Percentiles rank a stretch among this genome's conserved stretches.
Conservation (phyloP, 53 echinoderm and acorn worm genomes). For the Luidia sarsii region DNA sequence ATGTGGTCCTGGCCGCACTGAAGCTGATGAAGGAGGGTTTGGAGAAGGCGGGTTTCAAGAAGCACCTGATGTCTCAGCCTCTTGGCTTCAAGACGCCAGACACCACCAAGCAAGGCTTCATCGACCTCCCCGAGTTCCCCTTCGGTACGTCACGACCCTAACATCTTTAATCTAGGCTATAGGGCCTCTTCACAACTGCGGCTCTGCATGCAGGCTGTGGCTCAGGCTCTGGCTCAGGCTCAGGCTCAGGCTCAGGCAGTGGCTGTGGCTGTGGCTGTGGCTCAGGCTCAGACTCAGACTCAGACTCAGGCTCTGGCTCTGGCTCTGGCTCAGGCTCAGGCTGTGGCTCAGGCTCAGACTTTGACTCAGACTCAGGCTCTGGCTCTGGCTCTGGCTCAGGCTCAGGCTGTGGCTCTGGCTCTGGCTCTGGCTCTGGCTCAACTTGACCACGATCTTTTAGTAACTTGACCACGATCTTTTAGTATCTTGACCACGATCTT, state of each 20-base stretch:
- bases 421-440: conserved; percentile 14
- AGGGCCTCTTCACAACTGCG: no score
- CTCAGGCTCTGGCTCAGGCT: conserved; percentile 10
- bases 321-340: conserved; percentile 21
- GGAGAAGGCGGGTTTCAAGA: conserved; percentile 69
- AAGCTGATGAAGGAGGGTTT: conserved; percentile 85
- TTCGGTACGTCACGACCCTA: conserved; percentile 77
- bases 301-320: neutral
- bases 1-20: conserved; percentile 51
- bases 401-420: conserved; percentile 14
- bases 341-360: conserved; percentile 12
- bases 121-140: conserved; percentile 93
- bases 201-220: no score
- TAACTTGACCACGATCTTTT: no score
- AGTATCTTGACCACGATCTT: no score
- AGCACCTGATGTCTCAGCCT: conserved; percentile 83
- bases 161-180: no score
- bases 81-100: conserved; percentile 78
- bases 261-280: conserved; percentile 29
- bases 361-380: conserved; percentile 2
- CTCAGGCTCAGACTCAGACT: conserved; percentile 12
- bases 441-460: no score
- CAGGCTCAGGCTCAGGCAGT: conserved; percentile 26
- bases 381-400: neutral
- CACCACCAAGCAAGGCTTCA: conserved; percentile 85